Evolutionary conservation across 1,140 invertebrate species (phyloP).

Genomic region (Camponotus floridanus): DNA sequence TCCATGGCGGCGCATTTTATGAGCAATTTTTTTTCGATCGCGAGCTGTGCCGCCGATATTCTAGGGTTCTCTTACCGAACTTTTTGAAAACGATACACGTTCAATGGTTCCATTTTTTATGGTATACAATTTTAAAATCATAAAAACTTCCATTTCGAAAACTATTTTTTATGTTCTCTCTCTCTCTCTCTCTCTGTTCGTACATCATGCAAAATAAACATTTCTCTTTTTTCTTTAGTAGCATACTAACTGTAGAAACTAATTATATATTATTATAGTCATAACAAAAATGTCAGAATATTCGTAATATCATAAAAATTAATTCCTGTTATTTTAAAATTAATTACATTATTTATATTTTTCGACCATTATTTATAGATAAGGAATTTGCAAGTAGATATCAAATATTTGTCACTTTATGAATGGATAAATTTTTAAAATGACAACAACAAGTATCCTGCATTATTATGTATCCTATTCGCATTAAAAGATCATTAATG

Average conservation of each 20-base stretch:
- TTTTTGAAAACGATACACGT: conserved; percentile 7
- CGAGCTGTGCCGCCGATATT: conserved; percentile 24
- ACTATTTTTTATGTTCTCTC: not conserved
- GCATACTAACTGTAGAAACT: conserved; percentile 4
- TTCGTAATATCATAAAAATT: conserved; percentile 33
- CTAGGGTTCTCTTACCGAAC: conserved; percentile 42
- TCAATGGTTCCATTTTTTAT: conserved; percentile 14
- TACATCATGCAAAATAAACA: not conserved
- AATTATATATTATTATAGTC: conserved; percentile 4
- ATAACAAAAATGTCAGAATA: conserved; percentile 38
- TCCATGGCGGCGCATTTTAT: conserved; percentile 37
- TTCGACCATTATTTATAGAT: conserved; percentile 18
- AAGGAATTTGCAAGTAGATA: conserved; percentile 6
- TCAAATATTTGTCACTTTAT: conserved; percentile 27
- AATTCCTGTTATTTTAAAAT: conserved; percentile 9
- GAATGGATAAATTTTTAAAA: conserved; percentile 58
- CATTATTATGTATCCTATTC: conserved; percentile 45
- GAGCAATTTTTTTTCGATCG: conserved; percentile 46
- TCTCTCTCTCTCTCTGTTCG: not conserved
- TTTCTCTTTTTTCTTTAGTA: not conserved
- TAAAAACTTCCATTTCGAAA: not conserved
- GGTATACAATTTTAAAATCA: not conserved
- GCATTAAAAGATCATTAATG: conserved; percentile 56
- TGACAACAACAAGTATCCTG: not conserved
- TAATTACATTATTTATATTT: conserved; percentile 45